Evolutionary conservation across 2,888 invertebrate species (phyloP).

Genomic region (Leptura quadrifasciata): DNA sequence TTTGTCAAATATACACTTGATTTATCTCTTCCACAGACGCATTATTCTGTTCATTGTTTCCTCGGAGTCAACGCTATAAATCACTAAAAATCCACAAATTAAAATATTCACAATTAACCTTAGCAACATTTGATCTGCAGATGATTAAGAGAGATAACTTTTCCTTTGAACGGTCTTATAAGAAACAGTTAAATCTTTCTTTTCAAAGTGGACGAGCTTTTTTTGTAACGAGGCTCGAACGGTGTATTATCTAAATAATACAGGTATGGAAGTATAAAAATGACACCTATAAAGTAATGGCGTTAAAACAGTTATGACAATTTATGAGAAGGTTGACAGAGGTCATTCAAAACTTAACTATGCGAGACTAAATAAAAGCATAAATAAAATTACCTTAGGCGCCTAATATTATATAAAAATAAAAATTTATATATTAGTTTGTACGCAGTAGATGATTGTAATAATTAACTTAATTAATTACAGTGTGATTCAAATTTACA

Average conservation of each 20-base stretch:
- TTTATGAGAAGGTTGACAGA: neutral
- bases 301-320: slow-evolving; percentile 26
- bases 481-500: no score
- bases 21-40: no score
- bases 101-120: slow-evolving; percentile 22
- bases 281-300: slow-evolving; percentile 14
- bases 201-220: slow-evolving; percentile 5
- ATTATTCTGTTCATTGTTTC: neutral
- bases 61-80: neutral
- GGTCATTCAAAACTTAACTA: slow-evolving; percentile 11
- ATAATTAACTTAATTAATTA: no score
- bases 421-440: neutral
- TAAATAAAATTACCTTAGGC: neutral
- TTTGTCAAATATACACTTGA: no score
- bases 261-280: slow-evolving; percentile 11
- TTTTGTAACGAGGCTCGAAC: slow-evolving; percentile 4
- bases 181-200: slow-evolving; percentile 22
- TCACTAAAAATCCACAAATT: neutral
- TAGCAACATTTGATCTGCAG: neutral
- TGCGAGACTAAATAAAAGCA: neutral
- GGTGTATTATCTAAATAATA: slow-evolving; percentile 13
- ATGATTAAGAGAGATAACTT: slow-evolving; percentile 22
- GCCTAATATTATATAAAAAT: neutral
- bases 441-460: no score
- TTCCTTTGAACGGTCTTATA: slow-evolving; percentile 8